Conservation (phyloP, 2,113 vertebrate species). For the Canis aureus region DNA sequence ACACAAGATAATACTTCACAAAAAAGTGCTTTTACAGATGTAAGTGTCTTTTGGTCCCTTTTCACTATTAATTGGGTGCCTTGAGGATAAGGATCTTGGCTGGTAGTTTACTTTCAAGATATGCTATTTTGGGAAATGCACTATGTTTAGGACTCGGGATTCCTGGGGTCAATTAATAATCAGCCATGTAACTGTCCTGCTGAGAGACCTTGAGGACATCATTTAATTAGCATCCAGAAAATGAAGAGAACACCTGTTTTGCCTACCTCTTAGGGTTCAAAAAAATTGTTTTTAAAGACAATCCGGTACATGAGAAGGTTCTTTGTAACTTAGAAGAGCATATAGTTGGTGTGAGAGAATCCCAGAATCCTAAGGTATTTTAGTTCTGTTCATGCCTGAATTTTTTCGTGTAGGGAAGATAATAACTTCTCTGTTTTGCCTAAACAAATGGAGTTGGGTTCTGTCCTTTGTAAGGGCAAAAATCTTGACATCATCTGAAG, state of each 20-base stretch:
- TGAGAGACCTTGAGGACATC: neutral
- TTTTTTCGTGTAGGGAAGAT: conserved; percentile 7
- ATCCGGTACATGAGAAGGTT: neutral
- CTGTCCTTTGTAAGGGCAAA: conserved; percentile 3
- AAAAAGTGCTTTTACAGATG: neutral
- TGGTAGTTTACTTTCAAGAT: conserved; percentile 22
- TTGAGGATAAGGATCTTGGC: conserved; percentile 29
- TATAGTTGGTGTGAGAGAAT: neutral
- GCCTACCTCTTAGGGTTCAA: neutral
- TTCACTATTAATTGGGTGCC: neutral
- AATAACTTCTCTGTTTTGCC: conserved; percentile 23
- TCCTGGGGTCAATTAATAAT: neutral
- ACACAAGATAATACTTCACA: neutral
- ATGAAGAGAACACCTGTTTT: neutral
- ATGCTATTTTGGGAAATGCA: neutral
- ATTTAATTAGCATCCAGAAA: conserved; percentile 2
- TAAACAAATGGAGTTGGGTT: neutral
- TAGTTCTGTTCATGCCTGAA: neutral
- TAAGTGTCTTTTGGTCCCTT: neutral
- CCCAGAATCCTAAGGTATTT: neutral
- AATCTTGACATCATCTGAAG: neutral
- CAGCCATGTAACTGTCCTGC: neutral
- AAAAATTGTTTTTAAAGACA: neutral
- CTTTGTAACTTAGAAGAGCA: neutral
- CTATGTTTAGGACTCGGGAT: neutral